Evolutionary conservation across 2,797 vertebrate species (phyloP).

Genomic region (Labeo calbasu): DNA sequence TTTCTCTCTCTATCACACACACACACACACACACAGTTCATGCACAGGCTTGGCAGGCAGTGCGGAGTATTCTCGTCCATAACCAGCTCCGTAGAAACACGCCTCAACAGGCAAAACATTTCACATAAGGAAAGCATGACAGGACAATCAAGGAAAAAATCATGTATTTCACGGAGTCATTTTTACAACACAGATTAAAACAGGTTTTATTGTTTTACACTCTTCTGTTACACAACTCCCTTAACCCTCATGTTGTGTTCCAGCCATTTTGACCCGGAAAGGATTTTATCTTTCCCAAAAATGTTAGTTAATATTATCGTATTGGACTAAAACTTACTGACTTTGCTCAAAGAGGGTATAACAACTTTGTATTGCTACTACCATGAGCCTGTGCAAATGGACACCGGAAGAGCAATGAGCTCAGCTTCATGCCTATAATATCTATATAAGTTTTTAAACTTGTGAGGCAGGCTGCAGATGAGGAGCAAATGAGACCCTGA

Average conservation of each 20-base stretch:
- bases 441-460: background rate
- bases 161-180: background rate
- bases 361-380: background rate
- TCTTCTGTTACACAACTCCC: background rate
- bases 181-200: constrained; percentile 3
- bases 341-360: too few relatives aligned
- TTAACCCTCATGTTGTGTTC: background rate
- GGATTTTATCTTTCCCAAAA: too few relatives aligned
- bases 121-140: background rate
- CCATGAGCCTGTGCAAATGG: background rate
- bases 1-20: too few relatives aligned
- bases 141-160: background rate
- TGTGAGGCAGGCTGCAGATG: background rate
- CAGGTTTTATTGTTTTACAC: constrained; percentile 4
- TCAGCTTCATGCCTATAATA: background rate
- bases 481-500: background rate
- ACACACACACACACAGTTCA: background rate
- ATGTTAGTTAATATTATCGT: too few relatives aligned
- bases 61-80: background rate
- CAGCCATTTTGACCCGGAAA: background rate
- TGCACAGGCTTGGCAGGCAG: constrained; percentile 1
- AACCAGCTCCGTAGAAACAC: background rate
- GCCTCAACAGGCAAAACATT: constrained; percentile 15
- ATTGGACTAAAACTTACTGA: too few relatives aligned
- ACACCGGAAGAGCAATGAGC: background rate